Percentiles rank a stretch among this genome's conserved stretches.
phyloP scores from a whole-genome alignment of 2,113 vertebrate species.

The Seriola rivoliana region DNA sequence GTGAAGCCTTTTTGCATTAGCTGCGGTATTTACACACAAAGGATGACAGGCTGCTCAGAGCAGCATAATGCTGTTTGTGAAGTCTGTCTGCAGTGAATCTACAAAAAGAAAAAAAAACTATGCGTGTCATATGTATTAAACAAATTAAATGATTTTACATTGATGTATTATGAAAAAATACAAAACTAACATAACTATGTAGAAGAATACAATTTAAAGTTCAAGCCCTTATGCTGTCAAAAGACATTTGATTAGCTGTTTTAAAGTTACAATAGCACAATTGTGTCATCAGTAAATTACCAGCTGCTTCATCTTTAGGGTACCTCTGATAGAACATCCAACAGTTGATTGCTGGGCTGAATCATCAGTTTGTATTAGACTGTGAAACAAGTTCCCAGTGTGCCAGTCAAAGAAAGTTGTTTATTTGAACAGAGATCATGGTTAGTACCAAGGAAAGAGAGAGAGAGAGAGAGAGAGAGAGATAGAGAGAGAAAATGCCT shows the following conservation, averaged over 20 bases:
- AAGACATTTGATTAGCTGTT: not conserved
- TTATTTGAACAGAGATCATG: constrained; percentile 24
- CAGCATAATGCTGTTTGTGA: too few relatives aligned
- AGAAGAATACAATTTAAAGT: too few relatives aligned
- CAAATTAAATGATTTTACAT: too few relatives aligned
- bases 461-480: not conserved
- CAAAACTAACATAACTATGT: too few relatives aligned
- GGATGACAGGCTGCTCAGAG: too few relatives aligned
- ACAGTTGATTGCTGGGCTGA: not conserved
- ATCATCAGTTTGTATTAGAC: constrained; percentile 13
- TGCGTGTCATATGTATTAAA: too few relatives aligned
- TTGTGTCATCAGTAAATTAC: not conserved
- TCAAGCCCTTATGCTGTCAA: not conserved
- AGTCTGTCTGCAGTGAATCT: too few relatives aligned
- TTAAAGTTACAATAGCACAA: not conserved
- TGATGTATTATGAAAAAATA: too few relatives aligned
- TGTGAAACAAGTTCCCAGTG: constrained; percentile 3
- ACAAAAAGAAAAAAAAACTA: too few relatives aligned
- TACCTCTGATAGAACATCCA: not conserved
- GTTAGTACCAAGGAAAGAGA: not conserved
- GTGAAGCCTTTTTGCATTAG: too few relatives aligned
- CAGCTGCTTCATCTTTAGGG: not conserved
- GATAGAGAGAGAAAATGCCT: not conserved
- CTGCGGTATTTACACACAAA: too few relatives aligned
- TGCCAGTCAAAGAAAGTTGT: constrained; percentile 21